These are phyloP conservation scores for Graphium colonna DNA, from an alignment of 2,888 invertebrate species.

Conservation along the genomic window DNA sequence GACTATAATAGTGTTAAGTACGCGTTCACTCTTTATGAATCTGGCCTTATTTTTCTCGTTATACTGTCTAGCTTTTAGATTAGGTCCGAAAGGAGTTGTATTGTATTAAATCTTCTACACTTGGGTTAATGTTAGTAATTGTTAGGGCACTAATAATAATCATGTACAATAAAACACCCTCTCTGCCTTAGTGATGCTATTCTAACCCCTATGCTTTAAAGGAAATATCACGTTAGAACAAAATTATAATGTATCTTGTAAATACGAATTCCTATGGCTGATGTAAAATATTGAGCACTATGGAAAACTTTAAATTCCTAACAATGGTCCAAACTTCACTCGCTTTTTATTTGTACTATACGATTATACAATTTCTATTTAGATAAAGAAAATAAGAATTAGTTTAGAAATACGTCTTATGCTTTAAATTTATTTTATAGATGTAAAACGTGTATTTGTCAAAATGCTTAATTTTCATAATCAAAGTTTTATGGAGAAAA, in stretches of 20 bases:
- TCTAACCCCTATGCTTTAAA: slow-evolving; percentile 65
- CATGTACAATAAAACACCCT: slow-evolving; percentile 76
- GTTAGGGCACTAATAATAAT: slow-evolving; percentile 61
- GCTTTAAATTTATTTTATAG: slow-evolving; percentile 76
- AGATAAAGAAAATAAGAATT: slow-evolving; percentile 62
- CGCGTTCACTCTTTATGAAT: slow-evolving; percentile 45
- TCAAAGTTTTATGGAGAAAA: slow-evolving; percentile 70
- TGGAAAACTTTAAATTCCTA: slow-evolving; percentile 76
- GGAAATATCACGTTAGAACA: slow-evolving; percentile 61
- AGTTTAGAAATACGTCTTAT: slow-evolving; percentile 67
- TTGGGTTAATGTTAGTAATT: slow-evolving; percentile 46
- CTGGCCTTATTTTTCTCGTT: slow-evolving; percentile 51
- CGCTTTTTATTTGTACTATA: slow-evolving; percentile 78
- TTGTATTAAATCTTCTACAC: slow-evolving; percentile 39
- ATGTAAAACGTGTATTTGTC: slow-evolving; percentile 72
- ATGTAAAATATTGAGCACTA: slow-evolving; percentile 70
- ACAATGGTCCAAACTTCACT: slow-evolving; percentile 79
- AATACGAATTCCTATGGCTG: slow-evolving; percentile 69
- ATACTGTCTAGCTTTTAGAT: slow-evolving; percentile 47
- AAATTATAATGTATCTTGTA: slow-evolving; percentile 65
- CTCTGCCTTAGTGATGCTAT: slow-evolving; percentile 77
- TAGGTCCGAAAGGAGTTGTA: slow-evolving; percentile 37
- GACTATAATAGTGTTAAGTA: slow-evolving; percentile 41
- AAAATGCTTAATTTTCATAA: slow-evolving; percentile 77
- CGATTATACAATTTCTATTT: slow-evolving; percentile 75